These are phyloP conservation scores for Erannis defoliaria DNA, from an alignment of 2,888 invertebrate genomes.

Conservation along the genomic window DNA sequence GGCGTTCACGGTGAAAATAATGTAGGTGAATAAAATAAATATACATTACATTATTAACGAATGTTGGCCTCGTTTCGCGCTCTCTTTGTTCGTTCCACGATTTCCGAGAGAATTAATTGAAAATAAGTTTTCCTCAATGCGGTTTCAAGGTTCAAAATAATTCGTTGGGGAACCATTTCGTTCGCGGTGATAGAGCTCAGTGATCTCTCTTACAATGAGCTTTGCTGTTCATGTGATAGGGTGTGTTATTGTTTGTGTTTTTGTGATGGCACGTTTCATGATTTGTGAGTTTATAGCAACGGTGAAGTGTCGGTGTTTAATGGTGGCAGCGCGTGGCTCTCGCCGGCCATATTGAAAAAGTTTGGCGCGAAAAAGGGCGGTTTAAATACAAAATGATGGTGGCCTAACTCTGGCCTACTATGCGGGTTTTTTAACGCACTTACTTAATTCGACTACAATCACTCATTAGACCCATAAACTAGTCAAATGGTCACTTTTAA, in stretches of 20 bases:
- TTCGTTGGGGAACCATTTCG: conserved; percentile 72
- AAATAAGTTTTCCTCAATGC: conserved; percentile 74
- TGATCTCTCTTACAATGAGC: conserved; percentile 58
- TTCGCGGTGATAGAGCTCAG: conserved; percentile 65
- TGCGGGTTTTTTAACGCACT: conserved; percentile 36
- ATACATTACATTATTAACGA: conserved; percentile 87
- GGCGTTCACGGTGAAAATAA: conserved; percentile 75
- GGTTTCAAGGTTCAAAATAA: conserved; percentile 80
- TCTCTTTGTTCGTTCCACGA: conserved; percentile 85
- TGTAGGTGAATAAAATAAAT: conserved; percentile 85
- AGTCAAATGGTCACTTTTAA: no score
- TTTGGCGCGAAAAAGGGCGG: conserved; percentile 81
- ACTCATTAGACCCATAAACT: no score
- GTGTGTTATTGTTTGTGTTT: conserved; percentile 61
- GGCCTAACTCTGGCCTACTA: conserved; percentile 47
- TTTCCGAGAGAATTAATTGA: conserved; percentile 73
- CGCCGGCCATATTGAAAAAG: conserved; percentile 85
- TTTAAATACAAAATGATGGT: conserved; percentile 60
- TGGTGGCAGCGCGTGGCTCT: conserved; percentile 84
- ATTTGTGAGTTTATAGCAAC: conserved; percentile 87
- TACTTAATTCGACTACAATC: no score
- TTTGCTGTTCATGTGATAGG: conserved; percentile 54
- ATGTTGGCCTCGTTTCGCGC: conserved; percentile 85
- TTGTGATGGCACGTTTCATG: conserved; percentile 80
- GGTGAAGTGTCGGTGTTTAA: conserved; percentile 86